Evolutionary conservation across 2,797 vertebrate genomes (phyloP).

Genomic region (Diglossa cyanea): DNA sequence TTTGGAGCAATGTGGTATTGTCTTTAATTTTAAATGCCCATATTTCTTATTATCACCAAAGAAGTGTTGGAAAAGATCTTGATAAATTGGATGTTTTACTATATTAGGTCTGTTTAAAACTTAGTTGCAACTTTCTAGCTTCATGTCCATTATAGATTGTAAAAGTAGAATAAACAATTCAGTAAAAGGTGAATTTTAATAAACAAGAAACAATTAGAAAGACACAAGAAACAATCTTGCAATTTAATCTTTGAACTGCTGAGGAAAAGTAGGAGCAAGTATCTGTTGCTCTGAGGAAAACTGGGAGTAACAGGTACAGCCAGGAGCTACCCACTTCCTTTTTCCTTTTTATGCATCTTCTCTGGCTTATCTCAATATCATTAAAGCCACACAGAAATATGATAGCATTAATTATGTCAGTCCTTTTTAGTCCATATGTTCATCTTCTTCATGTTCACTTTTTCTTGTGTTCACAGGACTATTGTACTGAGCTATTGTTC

Average conservation of each 20-base stretch:
- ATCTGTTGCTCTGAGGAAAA: background rate
- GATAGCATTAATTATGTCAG: background rate
- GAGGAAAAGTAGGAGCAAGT: background rate
- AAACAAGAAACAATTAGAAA: background rate
- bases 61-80: background rate
- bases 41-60: background rate
- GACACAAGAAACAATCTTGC: background rate
- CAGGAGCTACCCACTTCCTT: background rate
- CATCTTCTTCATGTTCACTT: background rate
- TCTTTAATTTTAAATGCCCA: background rate
- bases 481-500: background rate
- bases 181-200: background rate
- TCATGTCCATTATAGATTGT: background rate
- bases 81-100: background rate
- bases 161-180: background rate
- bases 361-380: background rate
- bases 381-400: background rate
- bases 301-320: background rate
- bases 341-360: background rate
- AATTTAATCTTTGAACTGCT: background rate
- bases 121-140: background rate
- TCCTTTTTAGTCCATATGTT: background rate
- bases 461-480: background rate
- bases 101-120: background rate
- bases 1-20: background rate